Evolutionary conservation across 2,888 invertebrate species (phyloP).

Genomic region (Lamellibrachia columna): DNA sequence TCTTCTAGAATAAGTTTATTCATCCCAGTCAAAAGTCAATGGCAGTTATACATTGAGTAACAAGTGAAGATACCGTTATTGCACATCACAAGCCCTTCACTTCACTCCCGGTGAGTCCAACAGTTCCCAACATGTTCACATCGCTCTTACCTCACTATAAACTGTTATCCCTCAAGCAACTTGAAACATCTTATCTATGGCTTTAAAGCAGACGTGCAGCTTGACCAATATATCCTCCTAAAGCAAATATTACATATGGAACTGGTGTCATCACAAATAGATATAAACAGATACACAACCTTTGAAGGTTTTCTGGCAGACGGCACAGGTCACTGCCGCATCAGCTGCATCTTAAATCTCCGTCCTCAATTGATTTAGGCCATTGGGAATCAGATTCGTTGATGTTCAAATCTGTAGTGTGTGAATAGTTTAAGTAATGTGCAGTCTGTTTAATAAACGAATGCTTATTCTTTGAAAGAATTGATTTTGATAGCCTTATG

Average conservation of each 20-base stretch:
- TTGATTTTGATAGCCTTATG: no score
- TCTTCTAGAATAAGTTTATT: not conserved
- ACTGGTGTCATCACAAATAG: not conserved
- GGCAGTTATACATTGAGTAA: not conserved
- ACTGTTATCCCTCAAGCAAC: no score
- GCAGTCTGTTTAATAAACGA: no score
- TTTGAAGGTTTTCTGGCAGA: not conserved
- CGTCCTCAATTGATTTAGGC: no score
- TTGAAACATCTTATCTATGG: no score
- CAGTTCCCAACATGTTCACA: not conserved
- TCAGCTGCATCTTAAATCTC: not conserved
- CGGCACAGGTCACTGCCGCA: not conserved
- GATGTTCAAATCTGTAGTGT: no score
- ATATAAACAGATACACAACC: not conserved
- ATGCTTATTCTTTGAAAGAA: no score
- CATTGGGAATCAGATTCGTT: no score
- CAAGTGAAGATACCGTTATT: not conserved
- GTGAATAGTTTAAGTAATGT: no score
- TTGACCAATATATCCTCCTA: not conserved
- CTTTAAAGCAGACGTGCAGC: no score
- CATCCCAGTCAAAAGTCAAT: not conserved
- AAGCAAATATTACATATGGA: not conserved
- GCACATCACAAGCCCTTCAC: not conserved
- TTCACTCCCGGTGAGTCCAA: not conserved
- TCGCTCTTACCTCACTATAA: no score